Conservation (phyloP, 2,113 vertebrate genomes). For the Neofelis nebulosa region DNA sequence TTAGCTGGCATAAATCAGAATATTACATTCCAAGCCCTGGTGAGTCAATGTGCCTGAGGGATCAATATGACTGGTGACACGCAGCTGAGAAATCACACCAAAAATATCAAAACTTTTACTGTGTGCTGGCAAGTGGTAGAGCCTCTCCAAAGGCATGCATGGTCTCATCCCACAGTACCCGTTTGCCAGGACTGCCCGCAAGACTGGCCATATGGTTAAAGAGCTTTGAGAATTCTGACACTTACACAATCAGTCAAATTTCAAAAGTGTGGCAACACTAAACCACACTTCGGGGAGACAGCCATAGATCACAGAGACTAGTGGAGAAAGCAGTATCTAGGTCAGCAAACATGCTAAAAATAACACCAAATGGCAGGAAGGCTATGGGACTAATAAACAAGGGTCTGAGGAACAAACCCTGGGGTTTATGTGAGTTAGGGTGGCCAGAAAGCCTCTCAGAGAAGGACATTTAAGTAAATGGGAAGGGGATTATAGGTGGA, state of each 20-base stretch:
- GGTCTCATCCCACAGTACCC: not conserved
- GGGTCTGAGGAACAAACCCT: not conserved
- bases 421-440: not conserved
- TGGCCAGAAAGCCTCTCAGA: not conserved
- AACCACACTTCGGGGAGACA: not conserved
- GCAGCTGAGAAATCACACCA: not conserved
- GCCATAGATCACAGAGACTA: not conserved
- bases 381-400: not conserved
- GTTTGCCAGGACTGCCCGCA: not conserved
- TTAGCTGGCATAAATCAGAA: slow-evolving; percentile 27
- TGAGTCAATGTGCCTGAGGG: slow-evolving; percentile 10
- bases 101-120: not conserved
- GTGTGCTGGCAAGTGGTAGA: not conserved
- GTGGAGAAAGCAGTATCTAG: not conserved
- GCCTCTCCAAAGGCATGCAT: not conserved
- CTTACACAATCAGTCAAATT: not conserved
- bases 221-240: not conserved
- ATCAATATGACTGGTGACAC: not conserved
- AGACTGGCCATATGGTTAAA: not conserved
- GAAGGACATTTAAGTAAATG: not conserved
- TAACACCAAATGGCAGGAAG: not conserved
- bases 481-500: not conserved
- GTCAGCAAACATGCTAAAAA: not conserved
- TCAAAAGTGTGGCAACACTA: not conserved
- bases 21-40: not conserved